Evolutionary conservation across 2,797 vertebrate species (phyloP), one percentile per base, ranked within the genome.

Genomic region (Schizopygopsis malacanthus): DNA sequence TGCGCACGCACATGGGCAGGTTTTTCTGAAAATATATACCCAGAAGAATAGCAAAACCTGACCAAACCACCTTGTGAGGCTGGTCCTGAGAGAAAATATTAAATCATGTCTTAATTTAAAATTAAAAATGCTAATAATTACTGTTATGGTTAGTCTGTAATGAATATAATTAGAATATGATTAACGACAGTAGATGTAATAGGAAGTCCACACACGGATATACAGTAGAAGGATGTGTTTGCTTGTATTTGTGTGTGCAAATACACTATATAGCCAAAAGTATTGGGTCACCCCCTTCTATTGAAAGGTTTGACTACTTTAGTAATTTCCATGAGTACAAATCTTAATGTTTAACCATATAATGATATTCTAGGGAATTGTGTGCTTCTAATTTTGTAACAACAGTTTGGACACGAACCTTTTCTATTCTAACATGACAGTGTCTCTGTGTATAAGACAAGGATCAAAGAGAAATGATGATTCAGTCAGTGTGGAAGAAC

Each of bases 101-200:
- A 83, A 76, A 52, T 76, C 4, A 83, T 47, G 28, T 50, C 56
- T 47, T 77, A 76, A 50, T 83, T 76, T 43, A 61, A n/a, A 25
- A 71, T 71, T 71, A 7, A 16, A 69, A 71, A 72, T 82, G 37
- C 25, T 39, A 1, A 75, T 33, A 72, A 41, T 73, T 28, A 43
- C 15, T 73, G n/a, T 33, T 76, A 63, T 28, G 20, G 59, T 50
- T 52, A 52, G 13, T 20, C 12, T 77, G 45, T 61, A 73, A 73
- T 52, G 25, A 75, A 22, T 72, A 59, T 82, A 71, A 72, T 43
- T 43, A 72, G n/a, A 15, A 45, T 28, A 13, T 43, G 39, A 71
- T 72, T 56, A 82, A 39, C 1, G 5, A 45, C 37, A 56, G 70
- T 72, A 59, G 15, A 61, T 33, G 6, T 82, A 33, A 71, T 70